Conservation (phyloP, 1,140 invertebrate genomes). For the Drosophila varians region DNA sequence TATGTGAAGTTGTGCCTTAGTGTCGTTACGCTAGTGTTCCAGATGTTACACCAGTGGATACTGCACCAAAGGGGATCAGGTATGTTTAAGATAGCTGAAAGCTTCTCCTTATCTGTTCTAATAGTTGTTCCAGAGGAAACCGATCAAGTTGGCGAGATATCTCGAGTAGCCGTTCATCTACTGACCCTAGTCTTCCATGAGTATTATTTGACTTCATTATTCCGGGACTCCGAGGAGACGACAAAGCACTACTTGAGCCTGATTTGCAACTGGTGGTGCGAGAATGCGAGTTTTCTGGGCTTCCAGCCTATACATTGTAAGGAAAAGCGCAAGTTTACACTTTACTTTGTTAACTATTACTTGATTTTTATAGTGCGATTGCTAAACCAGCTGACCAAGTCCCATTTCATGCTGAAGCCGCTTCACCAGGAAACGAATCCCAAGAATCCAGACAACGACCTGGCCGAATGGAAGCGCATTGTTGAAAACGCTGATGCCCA, state of each 20-base stretch:
- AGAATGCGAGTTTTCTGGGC: conserved; percentile 38
- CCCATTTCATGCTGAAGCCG: conserved; percentile 71
- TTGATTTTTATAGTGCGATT: conserved; percentile 50
- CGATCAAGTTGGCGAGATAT: conserved; percentile 54
- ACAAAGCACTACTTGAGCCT: conserved; percentile 72
- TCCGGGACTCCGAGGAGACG: conserved; percentile 73
- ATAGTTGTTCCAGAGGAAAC: conserved; percentile 30
- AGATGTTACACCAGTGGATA: conserved; percentile 73
- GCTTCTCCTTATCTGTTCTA: too few relatives aligned
- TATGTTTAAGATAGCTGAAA: conserved; percentile 16
- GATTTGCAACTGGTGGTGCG: conserved; percentile 71
- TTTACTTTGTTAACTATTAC: background rate
- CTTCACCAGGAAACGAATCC: conserved; percentile 58
- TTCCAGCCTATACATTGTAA: conserved; percentile 67
- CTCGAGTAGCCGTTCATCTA: conserved; percentile 64
- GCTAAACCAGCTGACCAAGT: conserved; percentile 52
- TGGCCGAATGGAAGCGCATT: conserved; percentile 60
- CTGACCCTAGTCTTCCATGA: conserved; percentile 70
- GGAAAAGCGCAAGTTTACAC: background rate
- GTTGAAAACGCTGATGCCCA: conserved; percentile 36
- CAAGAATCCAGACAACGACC: conserved; percentile 49
- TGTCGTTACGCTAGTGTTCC: conserved; percentile 71
- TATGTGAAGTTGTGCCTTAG: conserved; percentile 76
- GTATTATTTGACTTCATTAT: conserved; percentile 65
- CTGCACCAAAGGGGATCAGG: conserved; percentile 44